phyloP scores from a whole-genome alignment of 2,888 invertebrate genomes.

The Pachymerium ferrugineum region DNA sequence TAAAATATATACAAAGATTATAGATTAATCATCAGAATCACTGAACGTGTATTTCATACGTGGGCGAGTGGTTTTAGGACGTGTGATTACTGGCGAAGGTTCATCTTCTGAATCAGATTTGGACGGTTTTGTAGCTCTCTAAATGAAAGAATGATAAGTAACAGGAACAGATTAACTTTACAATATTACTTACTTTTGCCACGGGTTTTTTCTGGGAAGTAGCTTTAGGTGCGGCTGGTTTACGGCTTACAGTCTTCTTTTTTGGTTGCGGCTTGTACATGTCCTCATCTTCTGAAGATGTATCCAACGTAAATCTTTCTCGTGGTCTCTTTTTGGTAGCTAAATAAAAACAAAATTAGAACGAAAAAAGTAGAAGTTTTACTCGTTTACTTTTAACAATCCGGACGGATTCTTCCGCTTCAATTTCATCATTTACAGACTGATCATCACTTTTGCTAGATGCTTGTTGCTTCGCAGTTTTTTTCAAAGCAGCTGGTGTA shows the following conservation, averaged over 20 bases:
- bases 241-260: too few relatives aligned
- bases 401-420: background rate
- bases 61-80: background rate
- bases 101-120: background rate
- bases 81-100: background rate
- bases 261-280: background rate
- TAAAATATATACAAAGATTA: too few relatives aligned
- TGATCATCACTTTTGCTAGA: too few relatives aligned
- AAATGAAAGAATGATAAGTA: background rate
- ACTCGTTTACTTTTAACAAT: background rate
- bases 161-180: background rate
- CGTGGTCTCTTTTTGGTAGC: background rate
- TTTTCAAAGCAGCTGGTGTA: too few relatives aligned
- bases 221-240: background rate
- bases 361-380: background rate
- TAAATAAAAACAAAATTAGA: background rate
- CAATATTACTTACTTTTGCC: background rate
- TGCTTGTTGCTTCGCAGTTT: too few relatives aligned
- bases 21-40: background rate
- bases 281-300: background rate
- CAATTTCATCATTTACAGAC: slow-evolving; percentile 39
- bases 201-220: background rate
- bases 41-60: background rate
- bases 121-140: background rate
- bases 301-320: background rate